Conservation (phyloP, 2,888 invertebrate genomes). For the Daptonema setosum region DNA sequence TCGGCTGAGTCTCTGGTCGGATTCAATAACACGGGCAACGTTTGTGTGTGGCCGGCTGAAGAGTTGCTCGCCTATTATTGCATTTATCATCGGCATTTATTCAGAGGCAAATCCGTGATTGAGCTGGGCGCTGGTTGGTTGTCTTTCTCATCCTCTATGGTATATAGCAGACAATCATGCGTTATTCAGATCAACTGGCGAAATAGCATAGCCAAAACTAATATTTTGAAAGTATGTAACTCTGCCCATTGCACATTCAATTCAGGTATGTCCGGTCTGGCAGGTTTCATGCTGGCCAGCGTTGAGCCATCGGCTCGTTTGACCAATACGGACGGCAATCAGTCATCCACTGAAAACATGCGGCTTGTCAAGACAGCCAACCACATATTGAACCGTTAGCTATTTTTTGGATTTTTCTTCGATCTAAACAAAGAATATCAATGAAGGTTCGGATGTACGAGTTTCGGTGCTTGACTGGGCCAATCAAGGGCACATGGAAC, state of each 20-base stretch:
- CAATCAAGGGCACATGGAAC: too few relatives aligned
- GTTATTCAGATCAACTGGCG: too few relatives aligned
- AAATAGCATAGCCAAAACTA: too few relatives aligned
- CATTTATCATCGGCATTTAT: background rate
- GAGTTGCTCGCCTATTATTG: slow-evolving; percentile 8
- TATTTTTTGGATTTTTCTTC: too few relatives aligned
- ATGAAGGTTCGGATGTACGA: too few relatives aligned
- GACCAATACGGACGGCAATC: slow-evolving; percentile 2
- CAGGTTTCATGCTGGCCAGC: background rate
- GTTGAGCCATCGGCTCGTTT: background rate
- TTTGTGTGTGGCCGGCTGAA: slow-evolving; percentile 9
- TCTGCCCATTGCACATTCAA: too few relatives aligned
- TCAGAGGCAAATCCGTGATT: background rate
- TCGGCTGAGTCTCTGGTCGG: slow-evolving; percentile 1
- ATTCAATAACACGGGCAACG: slow-evolving; percentile 10
- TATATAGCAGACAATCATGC: too few relatives aligned
- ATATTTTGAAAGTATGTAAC: too few relatives aligned
- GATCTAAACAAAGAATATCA: too few relatives aligned
- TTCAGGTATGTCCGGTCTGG: background rate
- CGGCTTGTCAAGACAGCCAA: background rate
- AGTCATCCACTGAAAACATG: background rate
- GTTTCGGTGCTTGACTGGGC: too few relatives aligned
- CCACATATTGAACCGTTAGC: too few relatives aligned
- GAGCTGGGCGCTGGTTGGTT: background rate
- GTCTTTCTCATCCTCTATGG: too few relatives aligned